Evolutionary conservation across 2,113 vertebrate species (phyloP).

Genomic region (Microtus oregoni): DNA sequence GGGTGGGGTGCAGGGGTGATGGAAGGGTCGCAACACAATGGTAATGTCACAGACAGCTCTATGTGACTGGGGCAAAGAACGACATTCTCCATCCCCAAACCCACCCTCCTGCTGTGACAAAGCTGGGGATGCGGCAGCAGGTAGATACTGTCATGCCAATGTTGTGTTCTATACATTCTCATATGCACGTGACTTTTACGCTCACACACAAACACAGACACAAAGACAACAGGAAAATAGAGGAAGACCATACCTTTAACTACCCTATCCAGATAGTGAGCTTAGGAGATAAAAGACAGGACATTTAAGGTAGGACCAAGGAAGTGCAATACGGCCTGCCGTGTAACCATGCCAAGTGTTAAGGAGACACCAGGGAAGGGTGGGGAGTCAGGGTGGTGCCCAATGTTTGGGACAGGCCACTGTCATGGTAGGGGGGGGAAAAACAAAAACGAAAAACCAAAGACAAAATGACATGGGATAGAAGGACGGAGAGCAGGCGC

Average conservation of each 20-base stretch:
- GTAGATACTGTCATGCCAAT: constrained; percentile 78
- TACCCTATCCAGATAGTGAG: constrained; percentile 99
- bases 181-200: constrained; percentile 34
- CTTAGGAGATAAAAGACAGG: constrained; percentile 99
- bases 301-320: constrained; percentile 97
- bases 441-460: constrained; percentile 81
- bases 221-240: constrained; percentile 88
- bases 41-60: constrained; percentile 72
- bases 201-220: constrained; percentile 81
- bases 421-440: neutral
- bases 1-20: neutral
- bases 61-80: constrained; percentile 37
- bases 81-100: constrained; percentile 13
- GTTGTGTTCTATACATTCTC: constrained; percentile 23
- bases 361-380: constrained; percentile 78
- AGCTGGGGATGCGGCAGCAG: constrained; percentile 76
- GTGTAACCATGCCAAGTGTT: constrained; percentile 84
- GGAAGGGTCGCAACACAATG: constrained; percentile 75
- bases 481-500: constrained; percentile 75
- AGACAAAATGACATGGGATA: constrained; percentile 80
- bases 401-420: constrained; percentile 43
- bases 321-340: constrained; percentile 85
- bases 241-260: constrained; percentile 99
- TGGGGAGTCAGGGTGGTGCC: constrained; percentile 35
- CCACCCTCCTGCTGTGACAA: constrained; percentile 67